Evolutionary conservation across 2,888 invertebrate genomes (phyloP).

Genomic region (Diachrysia chrysitis): DNA sequence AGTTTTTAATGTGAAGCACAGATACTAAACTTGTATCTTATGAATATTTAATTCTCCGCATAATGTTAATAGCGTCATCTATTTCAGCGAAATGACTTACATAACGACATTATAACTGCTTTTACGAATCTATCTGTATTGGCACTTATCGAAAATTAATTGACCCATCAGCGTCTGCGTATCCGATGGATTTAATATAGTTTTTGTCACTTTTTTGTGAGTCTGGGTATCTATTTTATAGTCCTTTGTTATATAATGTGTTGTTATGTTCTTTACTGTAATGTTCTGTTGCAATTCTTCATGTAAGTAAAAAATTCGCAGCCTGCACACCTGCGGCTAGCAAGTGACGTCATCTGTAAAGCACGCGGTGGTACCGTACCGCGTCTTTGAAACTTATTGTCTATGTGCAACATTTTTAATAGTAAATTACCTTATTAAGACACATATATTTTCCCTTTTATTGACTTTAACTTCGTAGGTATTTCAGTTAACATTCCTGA

Average conservation of each 20-base stretch:
- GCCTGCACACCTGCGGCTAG: conserved; percentile 69
- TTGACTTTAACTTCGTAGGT: neutral
- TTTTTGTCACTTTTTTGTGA: conserved; percentile 21
- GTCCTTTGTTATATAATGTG: conserved; percentile 29
- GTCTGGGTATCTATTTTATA: conserved; percentile 33
- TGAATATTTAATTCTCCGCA: neutral
- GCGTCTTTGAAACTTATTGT: conserved; percentile 54
- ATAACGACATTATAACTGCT: conserved; percentile 1
- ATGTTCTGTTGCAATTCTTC: conserved; percentile 59
- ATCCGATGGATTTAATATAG: conserved; percentile 29
- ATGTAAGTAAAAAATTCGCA: conserved; percentile 64
- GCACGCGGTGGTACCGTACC: conserved; percentile 57
- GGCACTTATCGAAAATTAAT: conserved; percentile 19
- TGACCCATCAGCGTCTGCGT: conserved; percentile 13
- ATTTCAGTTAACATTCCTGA: conserved; percentile 1
- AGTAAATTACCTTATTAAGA: conserved; percentile 28
- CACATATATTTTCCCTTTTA: neutral
- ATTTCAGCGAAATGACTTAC: neutral
- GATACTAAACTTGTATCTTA: neutral
- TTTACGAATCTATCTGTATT: conserved; percentile 5
- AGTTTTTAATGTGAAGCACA: neutral
- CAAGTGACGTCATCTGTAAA: conserved; percentile 69
- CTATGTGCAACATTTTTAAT: conserved; percentile 44
- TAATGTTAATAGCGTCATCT: neutral
- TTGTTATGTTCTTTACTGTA: conserved; percentile 35